Conservation (phyloP, 2,888 invertebrate genomes). For the Plebejus argus region DNA sequence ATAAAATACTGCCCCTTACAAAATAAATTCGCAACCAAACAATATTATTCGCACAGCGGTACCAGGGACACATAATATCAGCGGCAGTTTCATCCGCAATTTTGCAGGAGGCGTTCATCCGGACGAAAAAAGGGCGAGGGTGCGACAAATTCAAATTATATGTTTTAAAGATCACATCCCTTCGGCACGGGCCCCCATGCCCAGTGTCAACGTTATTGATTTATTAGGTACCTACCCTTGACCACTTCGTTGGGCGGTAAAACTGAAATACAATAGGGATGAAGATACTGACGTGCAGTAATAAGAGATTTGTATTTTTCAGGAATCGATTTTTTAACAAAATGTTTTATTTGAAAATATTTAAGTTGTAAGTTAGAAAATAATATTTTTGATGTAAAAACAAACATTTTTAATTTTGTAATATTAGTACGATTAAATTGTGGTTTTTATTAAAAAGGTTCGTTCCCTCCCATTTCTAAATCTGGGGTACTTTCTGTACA, state of each 20-base stretch:
- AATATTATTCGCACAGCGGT: slow-evolving; percentile 48
- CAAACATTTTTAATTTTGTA: neutral
- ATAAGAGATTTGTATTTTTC: too few relatives aligned
- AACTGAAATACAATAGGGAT: neutral
- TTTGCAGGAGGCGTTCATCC: slow-evolving; percentile 51
- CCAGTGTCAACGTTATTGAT: slow-evolving; percentile 1
- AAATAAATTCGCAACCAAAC: slow-evolving; percentile 26
- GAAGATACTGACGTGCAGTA: neutral
- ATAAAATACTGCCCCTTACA: neutral
- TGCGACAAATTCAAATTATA: slow-evolving; percentile 68
- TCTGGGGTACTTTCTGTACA: neutral
- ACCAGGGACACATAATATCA: slow-evolving; percentile 56
- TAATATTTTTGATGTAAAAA: neutral
- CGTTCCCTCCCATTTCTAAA: slow-evolving; percentile 1
- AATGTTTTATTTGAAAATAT: too few relatives aligned
- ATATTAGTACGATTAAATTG: neutral
- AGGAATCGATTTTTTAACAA: too few relatives aligned
- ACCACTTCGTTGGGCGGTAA: neutral
- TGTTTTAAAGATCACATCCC: slow-evolving; percentile 42
- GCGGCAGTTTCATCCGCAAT: slow-evolving; percentile 56
- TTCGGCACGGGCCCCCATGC: neutral
- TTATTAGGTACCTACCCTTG: neutral
- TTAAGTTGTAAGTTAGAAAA: too few relatives aligned
- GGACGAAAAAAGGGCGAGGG: slow-evolving; percentile 48
- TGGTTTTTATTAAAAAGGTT: slow-evolving; percentile 10